These are phyloP conservation scores for Ophion slaviceki DNA, from an alignment of 2,888 invertebrate genomes.

Conservation along the genomic window DNA sequence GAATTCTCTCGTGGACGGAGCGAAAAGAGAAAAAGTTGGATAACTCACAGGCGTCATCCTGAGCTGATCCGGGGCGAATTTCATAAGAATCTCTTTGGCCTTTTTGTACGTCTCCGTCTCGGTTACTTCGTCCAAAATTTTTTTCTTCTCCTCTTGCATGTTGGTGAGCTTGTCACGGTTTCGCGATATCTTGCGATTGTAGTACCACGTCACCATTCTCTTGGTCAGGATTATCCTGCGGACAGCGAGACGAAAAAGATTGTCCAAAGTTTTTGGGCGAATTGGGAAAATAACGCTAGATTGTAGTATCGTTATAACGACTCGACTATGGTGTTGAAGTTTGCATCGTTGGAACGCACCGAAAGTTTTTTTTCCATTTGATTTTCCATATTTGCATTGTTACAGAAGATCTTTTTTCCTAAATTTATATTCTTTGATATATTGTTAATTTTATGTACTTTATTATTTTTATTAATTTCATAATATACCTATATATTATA, in stretches of 20 bases:
- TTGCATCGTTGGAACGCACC: no score
- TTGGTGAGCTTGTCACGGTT: slow-evolving; percentile 90
- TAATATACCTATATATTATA: no score
- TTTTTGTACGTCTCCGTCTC: slow-evolving; percentile 99
- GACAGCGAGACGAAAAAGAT: slow-evolving; percentile 17
- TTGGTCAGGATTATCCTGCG: slow-evolving; percentile 91
- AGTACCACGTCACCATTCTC: slow-evolving; percentile 94
- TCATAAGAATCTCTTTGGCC: slow-evolving; percentile 94
- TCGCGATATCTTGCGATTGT: slow-evolving; percentile 91
- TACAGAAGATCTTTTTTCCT: no score
- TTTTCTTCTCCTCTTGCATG: slow-evolving; percentile 92
- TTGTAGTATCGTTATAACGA: slow-evolving; percentile 16
- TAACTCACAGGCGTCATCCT: slow-evolving; percentile 79
- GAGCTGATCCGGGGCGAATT: slow-evolving; percentile 90
- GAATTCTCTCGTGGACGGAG: neutral
- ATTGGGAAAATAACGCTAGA: slow-evolving; percentile 4
- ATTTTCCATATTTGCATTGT: no score
- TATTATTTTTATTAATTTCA: no score
- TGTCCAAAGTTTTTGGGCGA: neutral
- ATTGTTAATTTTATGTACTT: no score
- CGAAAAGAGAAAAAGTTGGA: neutral
- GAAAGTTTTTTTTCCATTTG: no score
- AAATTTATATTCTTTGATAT: no score
- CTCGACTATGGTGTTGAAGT: no score
- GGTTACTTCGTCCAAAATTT: slow-evolving; percentile 97